Percentiles rank a stretch among this genome's conserved stretches.
phyloP scores from a whole-genome alignment of 2,888 invertebrate species.

The Monopis laevigella region DNA sequence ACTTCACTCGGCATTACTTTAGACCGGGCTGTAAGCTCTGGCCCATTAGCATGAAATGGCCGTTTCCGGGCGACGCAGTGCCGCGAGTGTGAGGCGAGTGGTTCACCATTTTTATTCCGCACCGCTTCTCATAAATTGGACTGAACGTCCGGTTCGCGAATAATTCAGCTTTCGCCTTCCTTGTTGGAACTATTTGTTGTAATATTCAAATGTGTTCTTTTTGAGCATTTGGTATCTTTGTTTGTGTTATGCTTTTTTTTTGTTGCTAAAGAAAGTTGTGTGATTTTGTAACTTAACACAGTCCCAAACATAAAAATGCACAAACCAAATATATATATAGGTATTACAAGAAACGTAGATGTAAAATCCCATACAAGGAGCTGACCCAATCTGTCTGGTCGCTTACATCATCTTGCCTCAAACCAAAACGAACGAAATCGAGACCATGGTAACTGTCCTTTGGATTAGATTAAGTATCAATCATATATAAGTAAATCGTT shows the following conservation, averaged over 20 bases:
- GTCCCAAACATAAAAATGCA: too few relatives aligned
- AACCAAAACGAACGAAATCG: too few relatives aligned
- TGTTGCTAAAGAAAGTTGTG: too few relatives aligned
- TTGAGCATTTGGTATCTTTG: neutral
- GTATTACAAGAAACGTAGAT: too few relatives aligned
- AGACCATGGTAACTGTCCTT: too few relatives aligned
- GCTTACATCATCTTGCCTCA: too few relatives aligned
- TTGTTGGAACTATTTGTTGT: slow-evolving; percentile 5
- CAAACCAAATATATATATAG: too few relatives aligned
- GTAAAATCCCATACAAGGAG: too few relatives aligned
- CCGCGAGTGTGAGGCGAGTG: slow-evolving; percentile 13
- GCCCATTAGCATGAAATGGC: slow-evolving; percentile 44
- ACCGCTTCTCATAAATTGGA: slow-evolving; percentile 35
- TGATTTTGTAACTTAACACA: too few relatives aligned
- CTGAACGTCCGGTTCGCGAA: slow-evolving; percentile 29
- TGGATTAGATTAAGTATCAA: too few relatives aligned
- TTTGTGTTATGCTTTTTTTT: neutral
- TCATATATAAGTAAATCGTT: too few relatives aligned
- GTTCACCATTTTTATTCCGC: slow-evolving; percentile 31
- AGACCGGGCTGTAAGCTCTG: slow-evolving; percentile 40
- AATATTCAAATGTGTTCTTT: slow-evolving; percentile 3
- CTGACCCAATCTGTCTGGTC: too few relatives aligned
- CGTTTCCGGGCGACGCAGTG: slow-evolving; percentile 23
- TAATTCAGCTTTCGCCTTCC: slow-evolving; percentile 23
- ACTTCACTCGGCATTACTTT: neutral